Base-by-base conservation (phyloP, 2,113 vertebrate species). In the Chascanopsetta lugubris region DNA sequence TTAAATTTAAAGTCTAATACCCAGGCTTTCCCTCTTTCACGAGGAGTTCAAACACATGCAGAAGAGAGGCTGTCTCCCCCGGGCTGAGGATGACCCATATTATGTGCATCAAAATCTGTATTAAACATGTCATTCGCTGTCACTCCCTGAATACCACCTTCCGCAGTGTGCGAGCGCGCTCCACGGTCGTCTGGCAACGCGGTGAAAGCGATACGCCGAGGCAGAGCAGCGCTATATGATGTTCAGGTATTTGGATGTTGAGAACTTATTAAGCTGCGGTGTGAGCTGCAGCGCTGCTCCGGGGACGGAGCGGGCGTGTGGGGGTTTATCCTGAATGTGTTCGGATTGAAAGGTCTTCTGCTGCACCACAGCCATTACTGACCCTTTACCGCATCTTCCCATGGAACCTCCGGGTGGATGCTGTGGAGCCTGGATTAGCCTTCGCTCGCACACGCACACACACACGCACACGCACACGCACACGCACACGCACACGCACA, bases 371-470 rank as follows among this genome's bases (percentile, higher is more conserved):
- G 11, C 25, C 36, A 61, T 45, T 42, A 29, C 59, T 56, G 56
- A 59, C 36, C 54, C 49, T 64, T 38, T 22, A 50, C 69, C 26
- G 51, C 12, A 5, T 32, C 64, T 73, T 77, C 34, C 34, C 29
- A 36, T 34, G 51, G 48, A 45, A 38, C 50, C 48, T 70, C 67
- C 29, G 59, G 50, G 17, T 59, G 51, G 67, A 67, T 72, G 50
- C 46, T 22, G 26, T 22, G 70, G 70, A 80, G 71, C 48, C 53
- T 48, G 51, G 58, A 81, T 75, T 72, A 77, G 58, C 59, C 18
- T n/a, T 22, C 65, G 49, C 12, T 2, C 49, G 57, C 58, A 15
- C 27, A 4, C 50, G 12, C 49, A n/a, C 26, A 54, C 40, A 65
- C 48, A 70, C 55, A 55, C 8, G n/a, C 75, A 66, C 70, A 51